Evolutionary conservation across 2,888 invertebrate genomes (phyloP), one percentile per base, ranked within the genome.

Genomic region (Thereva nobilitata): DNA sequence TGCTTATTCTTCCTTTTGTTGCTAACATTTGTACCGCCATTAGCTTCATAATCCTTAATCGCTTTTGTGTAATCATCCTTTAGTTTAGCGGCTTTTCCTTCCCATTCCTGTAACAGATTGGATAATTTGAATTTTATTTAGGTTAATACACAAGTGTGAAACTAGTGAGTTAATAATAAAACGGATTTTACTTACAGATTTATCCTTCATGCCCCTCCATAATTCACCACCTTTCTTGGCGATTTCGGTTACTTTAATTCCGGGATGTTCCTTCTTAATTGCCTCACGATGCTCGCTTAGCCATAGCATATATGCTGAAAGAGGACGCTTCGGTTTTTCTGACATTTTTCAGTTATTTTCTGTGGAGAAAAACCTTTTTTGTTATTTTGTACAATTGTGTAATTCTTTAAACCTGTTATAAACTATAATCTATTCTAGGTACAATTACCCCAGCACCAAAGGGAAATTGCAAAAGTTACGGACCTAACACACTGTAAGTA

Each of bases 231-330:
- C 97, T 77, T 93, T 94, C 82, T 95, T 97, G 49, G 95, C 91
- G 69, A 97, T 88, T 76, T 98, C 98, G 6, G 94, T 93, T 37
- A 98, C 88, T 76, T 90, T 88, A 71, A 95, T 89, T 70, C 95
- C 95, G 38, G 97, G 96, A 83, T 93, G 87, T 59, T 95, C 93
- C 42, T 89, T 84, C 81, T 97, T 97, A 72, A 99, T 93, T 72
- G 86, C 83, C 75, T 95, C 93, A 73, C 98, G 86, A 69, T 86
- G 89, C 73, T 91, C 93, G 79, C 93, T 95, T 72, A 98, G 84
- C 95, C 96, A 99, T 72, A 97, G 80, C 90, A 99, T 94, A 80
- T 94, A 99, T 3, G 95, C 96, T 56, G 95, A 90, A 77, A 89
- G 86, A 45, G 97, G 92, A 77, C 96, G 87, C 83, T 99, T 99